A percentile compares a stretch with the other conserved stretches of the same genome.
Evolutionary conservation across 2,797 vertebrate genomes (phyloP).

Genomic region (Pachyuromys duprasi): DNA sequence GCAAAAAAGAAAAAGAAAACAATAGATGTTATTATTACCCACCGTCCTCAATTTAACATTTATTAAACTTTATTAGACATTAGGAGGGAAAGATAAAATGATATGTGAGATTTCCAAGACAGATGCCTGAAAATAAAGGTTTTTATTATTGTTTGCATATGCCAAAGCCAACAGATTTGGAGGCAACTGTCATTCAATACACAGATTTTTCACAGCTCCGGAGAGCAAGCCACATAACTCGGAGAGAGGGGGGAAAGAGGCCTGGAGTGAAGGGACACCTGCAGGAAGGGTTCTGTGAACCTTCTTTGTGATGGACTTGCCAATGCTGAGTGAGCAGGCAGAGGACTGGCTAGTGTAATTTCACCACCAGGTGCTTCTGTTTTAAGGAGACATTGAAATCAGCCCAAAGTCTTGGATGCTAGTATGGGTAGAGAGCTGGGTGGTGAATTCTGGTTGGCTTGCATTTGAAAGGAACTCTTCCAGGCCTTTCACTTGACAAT

Average conservation of each 20-base stretch:
- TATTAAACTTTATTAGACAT: background rate
- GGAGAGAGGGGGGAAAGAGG: background rate
- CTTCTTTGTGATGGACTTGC: background rate
- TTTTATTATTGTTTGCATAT: background rate
- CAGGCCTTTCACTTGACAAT: background rate
- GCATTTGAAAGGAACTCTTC: background rate
- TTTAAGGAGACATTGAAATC: background rate
- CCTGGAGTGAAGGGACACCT: accelerated
- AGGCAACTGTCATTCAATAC: background rate
- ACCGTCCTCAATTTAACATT: background rate
- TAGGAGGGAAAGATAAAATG: background rate
- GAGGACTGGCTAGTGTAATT: background rate
- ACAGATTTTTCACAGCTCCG: background rate
- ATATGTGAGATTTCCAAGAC: background rate
- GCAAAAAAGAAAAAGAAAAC: background rate
- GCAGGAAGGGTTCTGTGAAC: accelerated
- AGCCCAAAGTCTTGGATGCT: background rate
- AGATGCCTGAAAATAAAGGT: background rate
- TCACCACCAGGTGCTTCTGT: background rate
- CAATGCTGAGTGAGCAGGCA: background rate
- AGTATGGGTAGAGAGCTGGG: background rate
- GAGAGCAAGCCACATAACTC: background rate
- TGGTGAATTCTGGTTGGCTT: background rate
- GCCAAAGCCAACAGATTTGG: background rate
- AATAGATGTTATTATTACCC: background rate